Conservation (phyloP, 2,113 vertebrate genomes). For the Ctenomys sociabilis region DNA sequence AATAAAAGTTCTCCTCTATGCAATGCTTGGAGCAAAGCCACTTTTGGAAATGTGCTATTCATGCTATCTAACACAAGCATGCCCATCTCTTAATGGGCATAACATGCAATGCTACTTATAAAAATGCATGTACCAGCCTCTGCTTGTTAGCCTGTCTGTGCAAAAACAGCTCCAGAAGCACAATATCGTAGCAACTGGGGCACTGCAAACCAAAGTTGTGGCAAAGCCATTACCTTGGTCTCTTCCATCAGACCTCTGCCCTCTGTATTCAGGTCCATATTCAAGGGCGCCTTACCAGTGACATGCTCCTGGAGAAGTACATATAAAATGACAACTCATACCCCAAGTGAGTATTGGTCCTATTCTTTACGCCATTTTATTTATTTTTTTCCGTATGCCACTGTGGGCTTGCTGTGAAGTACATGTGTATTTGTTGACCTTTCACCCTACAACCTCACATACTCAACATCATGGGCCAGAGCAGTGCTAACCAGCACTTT, state of each 20-base stretch:
- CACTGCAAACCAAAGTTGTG: fast-evolving
- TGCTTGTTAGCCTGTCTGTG: neutral
- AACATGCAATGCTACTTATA: neutral
- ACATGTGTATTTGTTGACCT: neutral
- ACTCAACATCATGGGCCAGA: neutral
- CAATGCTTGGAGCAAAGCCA: neutral
- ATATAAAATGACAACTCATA: neutral
- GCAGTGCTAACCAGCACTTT: neutral
- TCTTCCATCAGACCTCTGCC: neutral
- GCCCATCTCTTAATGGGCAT: neutral
- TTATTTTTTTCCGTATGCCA: no score
- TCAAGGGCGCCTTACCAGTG: neutral
- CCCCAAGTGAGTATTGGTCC: neutral
- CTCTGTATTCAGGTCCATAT: neutral
- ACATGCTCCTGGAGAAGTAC: neutral
- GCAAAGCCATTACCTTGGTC: neutral
- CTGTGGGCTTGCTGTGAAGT: neutral
- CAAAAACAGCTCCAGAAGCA: neutral
- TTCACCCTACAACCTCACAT: no score
- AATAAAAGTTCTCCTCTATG: neutral
- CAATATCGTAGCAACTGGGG: neutral
- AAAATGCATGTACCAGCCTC: neutral
- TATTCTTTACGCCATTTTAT: neutral
- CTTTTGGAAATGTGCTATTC: neutral
- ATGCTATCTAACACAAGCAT: neutral